phyloP scores from a whole-genome alignment of 2,888 invertebrate species.

The Drosophila meridiana region DNA sequence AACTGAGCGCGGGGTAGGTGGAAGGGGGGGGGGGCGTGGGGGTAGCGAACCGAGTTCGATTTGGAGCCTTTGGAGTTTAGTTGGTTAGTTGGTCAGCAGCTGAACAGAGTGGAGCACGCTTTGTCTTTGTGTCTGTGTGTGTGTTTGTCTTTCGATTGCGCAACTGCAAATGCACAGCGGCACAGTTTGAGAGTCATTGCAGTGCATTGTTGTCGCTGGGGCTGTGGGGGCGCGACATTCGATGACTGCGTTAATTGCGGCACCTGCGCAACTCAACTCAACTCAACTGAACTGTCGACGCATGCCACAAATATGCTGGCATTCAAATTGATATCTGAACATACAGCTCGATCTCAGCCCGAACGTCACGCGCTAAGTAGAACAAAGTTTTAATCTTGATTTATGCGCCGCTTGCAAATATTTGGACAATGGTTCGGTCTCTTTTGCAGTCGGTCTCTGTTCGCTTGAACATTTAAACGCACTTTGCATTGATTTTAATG shows the following conservation, averaged over 20 bases:
- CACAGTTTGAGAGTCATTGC: conserved; percentile 57
- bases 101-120: conserved; percentile 52
- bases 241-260: conserved; percentile 70
- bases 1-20: neutral
- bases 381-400: conserved; percentile 72
- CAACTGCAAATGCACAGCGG: conserved; percentile 29
- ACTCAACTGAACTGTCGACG: conserved; percentile 66
- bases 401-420: conserved; percentile 72
- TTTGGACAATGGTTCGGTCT: conserved; percentile 68
- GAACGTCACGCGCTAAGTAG: conserved; percentile 58
- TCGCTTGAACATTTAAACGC: conserved; percentile 66
- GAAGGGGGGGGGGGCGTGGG: neutral
- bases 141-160: conserved; percentile 53
- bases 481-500: conserved; percentile 69
- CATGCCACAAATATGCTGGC: conserved; percentile 54
- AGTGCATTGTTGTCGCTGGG: conserved; percentile 7
- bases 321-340: conserved; percentile 10
- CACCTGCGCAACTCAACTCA: conserved; percentile 40
- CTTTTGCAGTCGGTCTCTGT: conserved; percentile 1
- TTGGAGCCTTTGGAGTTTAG: conserved; percentile 50
- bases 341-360: conserved; percentile 8
- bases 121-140: conserved; percentile 48
- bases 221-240: conserved; percentile 44
- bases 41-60: conserved; percentile 1
- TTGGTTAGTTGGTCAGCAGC: conserved; percentile 78